A percentile compares a stretch with the other conserved stretches of the same genome.
Conservation (phyloP, 2,888 invertebrate species). For the Philereme transversata region DNA sequence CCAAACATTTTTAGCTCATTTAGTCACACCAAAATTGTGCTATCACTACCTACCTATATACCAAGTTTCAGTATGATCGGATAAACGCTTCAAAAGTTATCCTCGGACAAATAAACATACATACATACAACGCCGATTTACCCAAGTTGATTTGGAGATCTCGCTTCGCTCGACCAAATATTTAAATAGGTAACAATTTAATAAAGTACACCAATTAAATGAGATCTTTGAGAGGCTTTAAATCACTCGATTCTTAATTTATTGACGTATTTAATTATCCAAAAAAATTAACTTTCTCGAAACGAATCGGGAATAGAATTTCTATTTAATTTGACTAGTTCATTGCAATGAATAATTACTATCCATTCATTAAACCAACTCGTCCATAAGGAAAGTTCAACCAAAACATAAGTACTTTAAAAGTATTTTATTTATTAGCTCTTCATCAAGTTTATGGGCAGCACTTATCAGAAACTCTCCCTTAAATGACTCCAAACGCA, state of each 20-base stretch:
- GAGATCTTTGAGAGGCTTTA: neutral
- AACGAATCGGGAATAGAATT: constrained; percentile 33
- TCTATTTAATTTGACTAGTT: constrained; percentile 32
- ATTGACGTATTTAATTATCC: constrained; percentile 20
- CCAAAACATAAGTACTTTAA: constrained; percentile 52
- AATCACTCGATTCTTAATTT: constrained; percentile 9
- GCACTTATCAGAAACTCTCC: constrained; percentile 51
- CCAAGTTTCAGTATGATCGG: too few relatives aligned
- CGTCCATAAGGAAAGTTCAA: constrained; percentile 63
- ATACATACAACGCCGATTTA: too few relatives aligned
- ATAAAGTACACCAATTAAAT: neutral
- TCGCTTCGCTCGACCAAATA: too few relatives aligned
- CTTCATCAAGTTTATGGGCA: constrained; percentile 68
- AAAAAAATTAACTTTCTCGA: constrained; percentile 26
- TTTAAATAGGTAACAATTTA: too few relatives aligned
- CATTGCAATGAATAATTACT: constrained; percentile 46
- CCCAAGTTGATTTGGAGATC: too few relatives aligned
- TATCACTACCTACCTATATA: too few relatives aligned
- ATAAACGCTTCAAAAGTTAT: too few relatives aligned
- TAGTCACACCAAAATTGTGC: too few relatives aligned
- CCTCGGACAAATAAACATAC: too few relatives aligned
- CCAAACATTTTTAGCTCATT: too few relatives aligned
- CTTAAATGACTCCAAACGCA: constrained; percentile 52
- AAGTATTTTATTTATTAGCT: constrained; percentile 58
- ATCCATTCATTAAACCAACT: constrained; percentile 52